Percentiles rank a stretch among this genome's conserved stretches.
Evolutionary conservation across 1,140 invertebrate genomes (phyloP).

Genomic region (Drosophila baimaii): DNA sequence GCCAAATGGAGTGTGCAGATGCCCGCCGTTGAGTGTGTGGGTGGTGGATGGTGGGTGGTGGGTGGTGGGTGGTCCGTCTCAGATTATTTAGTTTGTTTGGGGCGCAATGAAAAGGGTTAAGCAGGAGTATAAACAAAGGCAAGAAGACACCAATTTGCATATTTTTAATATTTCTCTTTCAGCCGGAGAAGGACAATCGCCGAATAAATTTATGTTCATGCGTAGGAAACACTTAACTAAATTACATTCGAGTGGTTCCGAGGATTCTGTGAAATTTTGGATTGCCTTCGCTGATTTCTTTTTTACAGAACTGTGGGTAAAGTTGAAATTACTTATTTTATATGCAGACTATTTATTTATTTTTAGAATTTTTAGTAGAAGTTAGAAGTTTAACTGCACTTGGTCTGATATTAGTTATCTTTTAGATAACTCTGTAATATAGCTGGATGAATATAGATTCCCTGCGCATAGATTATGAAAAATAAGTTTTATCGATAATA

Average conservation of each 20-base stretch:
- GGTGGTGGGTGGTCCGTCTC: slow-evolving; percentile 29
- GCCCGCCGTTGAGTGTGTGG: slow-evolving; percentile 15
- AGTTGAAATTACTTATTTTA: neutral
- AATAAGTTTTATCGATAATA: too few relatives aligned
- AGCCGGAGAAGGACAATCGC: slow-evolving; percentile 38
- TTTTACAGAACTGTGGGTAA: neutral
- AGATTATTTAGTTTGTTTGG: slow-evolving; percentile 45
- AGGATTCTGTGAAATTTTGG: neutral
- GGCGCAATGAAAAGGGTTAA: slow-evolving; percentile 74
- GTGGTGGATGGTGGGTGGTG: too few relatives aligned
- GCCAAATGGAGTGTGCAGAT: slow-evolving; percentile 69
- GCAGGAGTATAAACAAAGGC: slow-evolving; percentile 62
- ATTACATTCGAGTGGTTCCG: slow-evolving; percentile 61
- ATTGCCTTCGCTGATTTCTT: neutral
- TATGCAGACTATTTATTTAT: neutral
- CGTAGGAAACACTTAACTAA: slow-evolving; percentile 77
- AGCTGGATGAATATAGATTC: too few relatives aligned
- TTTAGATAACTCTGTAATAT: too few relatives aligned
- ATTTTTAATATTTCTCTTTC: slow-evolving; percentile 77
- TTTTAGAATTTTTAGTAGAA: too few relatives aligned
- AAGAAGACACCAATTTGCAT: slow-evolving; percentile 75
- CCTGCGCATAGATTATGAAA: too few relatives aligned
- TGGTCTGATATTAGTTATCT: too few relatives aligned
- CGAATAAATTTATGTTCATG: slow-evolving; percentile 69
- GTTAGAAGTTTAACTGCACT: too few relatives aligned